These are phyloP conservation scores for Strigops habroptila DNA, from an alignment of 2,113 vertebrate genomes.

Conservation along the genomic window DNA sequence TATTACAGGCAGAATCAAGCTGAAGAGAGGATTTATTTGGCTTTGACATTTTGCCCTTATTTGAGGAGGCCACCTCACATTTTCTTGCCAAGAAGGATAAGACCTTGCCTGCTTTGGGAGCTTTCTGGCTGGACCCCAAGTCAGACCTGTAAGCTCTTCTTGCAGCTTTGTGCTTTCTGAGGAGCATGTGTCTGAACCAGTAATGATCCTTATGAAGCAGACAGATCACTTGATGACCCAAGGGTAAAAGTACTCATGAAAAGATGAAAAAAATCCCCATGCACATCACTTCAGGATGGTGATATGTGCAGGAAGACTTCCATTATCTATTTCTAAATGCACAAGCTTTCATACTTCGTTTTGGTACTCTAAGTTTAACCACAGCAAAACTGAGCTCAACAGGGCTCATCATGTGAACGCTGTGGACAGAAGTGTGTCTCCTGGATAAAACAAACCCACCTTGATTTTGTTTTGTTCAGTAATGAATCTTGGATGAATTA, in stretches of 20 bases:
- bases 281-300: background rate
- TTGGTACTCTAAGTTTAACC: background rate
- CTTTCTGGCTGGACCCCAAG: background rate
- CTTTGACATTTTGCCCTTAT: background rate
- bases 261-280: background rate
- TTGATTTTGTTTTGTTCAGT: background rate
- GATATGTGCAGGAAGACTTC: background rate
- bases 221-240: background rate
- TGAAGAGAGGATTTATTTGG: background rate
- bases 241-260: background rate
- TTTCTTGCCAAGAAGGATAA: background rate
- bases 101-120: background rate
- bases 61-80: background rate
- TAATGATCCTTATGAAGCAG: background rate
- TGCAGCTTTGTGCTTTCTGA: background rate
- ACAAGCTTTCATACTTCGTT: background rate
- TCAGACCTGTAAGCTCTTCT: background rate
- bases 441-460: background rate
- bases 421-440: background rate
- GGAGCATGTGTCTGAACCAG: background rate
- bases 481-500: background rate
- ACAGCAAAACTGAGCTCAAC: background rate
- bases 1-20: background rate
- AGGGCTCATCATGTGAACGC: background rate
- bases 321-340: background rate